Conservation (phyloP, 35 echinoderm and acorn worm species). For the Strongylocentrotus purpuratus region DNA sequence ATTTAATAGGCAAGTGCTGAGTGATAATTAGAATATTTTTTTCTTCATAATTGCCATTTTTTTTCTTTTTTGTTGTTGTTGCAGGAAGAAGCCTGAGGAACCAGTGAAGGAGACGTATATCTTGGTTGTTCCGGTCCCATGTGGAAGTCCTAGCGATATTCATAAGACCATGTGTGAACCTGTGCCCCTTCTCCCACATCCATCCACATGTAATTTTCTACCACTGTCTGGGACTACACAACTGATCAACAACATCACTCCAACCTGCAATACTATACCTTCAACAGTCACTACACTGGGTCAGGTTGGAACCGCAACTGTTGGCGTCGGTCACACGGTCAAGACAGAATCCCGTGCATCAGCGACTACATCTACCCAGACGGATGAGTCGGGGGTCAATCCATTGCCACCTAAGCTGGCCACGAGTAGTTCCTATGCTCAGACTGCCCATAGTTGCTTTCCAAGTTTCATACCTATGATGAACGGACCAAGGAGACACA, state of each 20-base stretch:
- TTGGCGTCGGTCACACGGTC: neutral
- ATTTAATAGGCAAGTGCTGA: neutral
- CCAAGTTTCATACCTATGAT: neutral
- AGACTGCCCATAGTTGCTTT: conserved; percentile 39
- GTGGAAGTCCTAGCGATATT: neutral
- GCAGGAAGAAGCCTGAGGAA: neutral
- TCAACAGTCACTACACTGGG: neutral
- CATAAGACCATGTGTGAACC: neutral
- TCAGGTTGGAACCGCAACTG: neutral
- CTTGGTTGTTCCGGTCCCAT: conserved; percentile 31
- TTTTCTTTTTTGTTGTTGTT: neutral
- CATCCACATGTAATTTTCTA: neutral
- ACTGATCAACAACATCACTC: neutral
- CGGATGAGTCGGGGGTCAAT: neutral
- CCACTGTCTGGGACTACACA: neutral
- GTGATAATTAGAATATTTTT: neutral
- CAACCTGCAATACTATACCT: neutral
- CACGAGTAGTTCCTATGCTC: conserved; percentile 21
- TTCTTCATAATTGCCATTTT: neutral
- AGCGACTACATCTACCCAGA: conserved; percentile 32
- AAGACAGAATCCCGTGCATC: neutral
- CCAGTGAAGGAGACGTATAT: neutral
- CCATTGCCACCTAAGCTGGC: conserved; percentile 10
- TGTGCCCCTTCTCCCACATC: neutral
- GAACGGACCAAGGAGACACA: conserved; percentile 35